These are phyloP conservation scores for Listronotus oregonensis DNA, from an alignment of 1,140 invertebrate genomes.

Conservation along the genomic window DNA sequence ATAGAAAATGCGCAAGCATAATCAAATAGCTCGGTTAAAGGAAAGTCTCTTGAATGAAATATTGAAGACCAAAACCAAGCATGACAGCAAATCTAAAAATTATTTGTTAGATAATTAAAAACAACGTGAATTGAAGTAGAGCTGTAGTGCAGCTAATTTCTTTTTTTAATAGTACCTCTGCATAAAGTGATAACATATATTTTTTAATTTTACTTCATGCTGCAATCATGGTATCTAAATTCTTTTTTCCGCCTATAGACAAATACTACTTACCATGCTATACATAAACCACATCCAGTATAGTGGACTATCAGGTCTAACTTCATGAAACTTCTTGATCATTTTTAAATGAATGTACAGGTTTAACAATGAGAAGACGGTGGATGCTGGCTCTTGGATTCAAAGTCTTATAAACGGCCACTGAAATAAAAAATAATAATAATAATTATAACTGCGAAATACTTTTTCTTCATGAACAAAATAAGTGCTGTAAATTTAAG, in stretches of 20 bases:
- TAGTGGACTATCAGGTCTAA: constrained; percentile 70
- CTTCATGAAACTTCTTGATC: constrained; percentile 70
- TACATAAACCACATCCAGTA: constrained; percentile 80
- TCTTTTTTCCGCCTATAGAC: too few relatives aligned
- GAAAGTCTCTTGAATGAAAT: constrained; percentile 87
- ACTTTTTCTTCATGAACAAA: too few relatives aligned
- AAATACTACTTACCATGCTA: constrained; percentile 66
- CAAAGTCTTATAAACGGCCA: constrained; percentile 91
- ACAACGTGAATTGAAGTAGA: too few relatives aligned
- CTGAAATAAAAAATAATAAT: constrained; percentile 62
- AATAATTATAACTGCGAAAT: constrained; percentile 3
- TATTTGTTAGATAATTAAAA: neutral
- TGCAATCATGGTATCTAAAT: too few relatives aligned
- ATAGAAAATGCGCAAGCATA: constrained; percentile 84
- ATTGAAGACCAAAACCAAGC: constrained; percentile 93
- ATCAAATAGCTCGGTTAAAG: constrained; percentile 92
- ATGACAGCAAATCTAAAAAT: constrained; percentile 78
- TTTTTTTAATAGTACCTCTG: too few relatives aligned
- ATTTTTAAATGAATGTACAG: constrained; percentile 74
- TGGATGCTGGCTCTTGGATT: constrained; percentile 95
- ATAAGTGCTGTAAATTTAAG: too few relatives aligned
- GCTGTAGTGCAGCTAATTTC: too few relatives aligned
- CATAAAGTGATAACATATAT: too few relatives aligned
- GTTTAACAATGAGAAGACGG: constrained; percentile 89
- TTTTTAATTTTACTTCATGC: too few relatives aligned